A percentile compares a stretch with the other conserved stretches of the same genome.
Conservation (phyloP, 2,113 vertebrate genomes). For the Etheostoma spectabile region DNA sequence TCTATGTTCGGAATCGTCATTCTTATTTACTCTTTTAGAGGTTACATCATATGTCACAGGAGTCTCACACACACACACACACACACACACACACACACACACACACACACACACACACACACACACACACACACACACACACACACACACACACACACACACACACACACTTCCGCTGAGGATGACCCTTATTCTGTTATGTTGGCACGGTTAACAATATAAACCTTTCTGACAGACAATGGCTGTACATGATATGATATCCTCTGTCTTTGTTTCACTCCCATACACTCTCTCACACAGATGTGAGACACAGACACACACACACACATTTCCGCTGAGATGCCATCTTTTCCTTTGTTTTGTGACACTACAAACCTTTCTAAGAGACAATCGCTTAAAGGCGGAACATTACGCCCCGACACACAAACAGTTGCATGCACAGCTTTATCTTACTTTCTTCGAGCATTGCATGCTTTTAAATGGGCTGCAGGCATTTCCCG, state of each 20-base stretch:
- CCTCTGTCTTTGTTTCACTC: slow-evolving; percentile 62
- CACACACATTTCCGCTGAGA: slow-evolving; percentile 45
- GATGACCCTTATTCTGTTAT: slow-evolving; percentile 71
- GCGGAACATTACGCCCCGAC: slow-evolving; percentile 45
- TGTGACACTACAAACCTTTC: slow-evolving; percentile 50
- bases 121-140: slow-evolving; percentile 32
- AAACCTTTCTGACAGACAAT: slow-evolving; percentile 71
- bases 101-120: no score
- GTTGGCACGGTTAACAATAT: slow-evolving; percentile 59
- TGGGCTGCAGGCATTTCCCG: neutral
- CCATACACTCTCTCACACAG: slow-evolving; percentile 34
- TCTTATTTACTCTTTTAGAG: neutral
- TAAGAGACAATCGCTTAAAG: slow-evolving; percentile 35
- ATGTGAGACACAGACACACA: slow-evolving; percentile 23
- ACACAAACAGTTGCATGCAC: slow-evolving; percentile 20
- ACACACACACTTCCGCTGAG: slow-evolving; percentile 54
- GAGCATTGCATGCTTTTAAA: neutral
- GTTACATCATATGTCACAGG: neutral
- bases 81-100: slow-evolving; percentile 33
- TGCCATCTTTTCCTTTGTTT: slow-evolving; percentile 59
- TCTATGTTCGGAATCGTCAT: neutral
- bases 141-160: slow-evolving; percentile 25
- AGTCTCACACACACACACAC: slow-evolving; percentile 4
- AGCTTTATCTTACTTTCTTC: neutral
- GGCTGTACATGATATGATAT: slow-evolving; percentile 73